Base-by-base conservation (phyloP, 1,140 invertebrate genomes). In the Lepidotrigona ventralis region DNA sequence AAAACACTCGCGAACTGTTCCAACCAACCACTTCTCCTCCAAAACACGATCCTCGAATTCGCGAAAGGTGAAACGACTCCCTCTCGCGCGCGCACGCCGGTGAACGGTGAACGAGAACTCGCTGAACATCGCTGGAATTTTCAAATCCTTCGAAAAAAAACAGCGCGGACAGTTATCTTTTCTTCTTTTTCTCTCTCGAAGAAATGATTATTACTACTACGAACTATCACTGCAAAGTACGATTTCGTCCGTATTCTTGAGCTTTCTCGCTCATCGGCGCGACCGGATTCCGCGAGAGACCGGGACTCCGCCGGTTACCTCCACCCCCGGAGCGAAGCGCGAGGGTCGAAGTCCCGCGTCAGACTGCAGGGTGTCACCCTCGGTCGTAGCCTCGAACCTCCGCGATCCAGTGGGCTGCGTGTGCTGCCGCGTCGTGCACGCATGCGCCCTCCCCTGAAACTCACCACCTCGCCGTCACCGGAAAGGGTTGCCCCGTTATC, bases 331-430 rank as follows among this genome's bases (percentile, higher is more conserved):
- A 64, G 73, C 76, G 79, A 84, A 78, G 69, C 91, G 86, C 89
- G 90, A 86, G 87, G 90, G 86, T 89, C 86, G 85, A 87, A 92
- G 90, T 92, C 92, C 91, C 92, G 92, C 92, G 92, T 90, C 90
- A 90, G 92, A 94, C 93, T 94, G 93, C 93, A 93, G 93, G 93
- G 93, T 94, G 93, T 94, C 93, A 94, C 92, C 93, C 91, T 93
- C 88, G 85, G 86, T 90, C 88, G 88, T 88, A 85, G 64, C 90
- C 88, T 91, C 91, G 89, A 87, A 90, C 88, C 83, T 89, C 87
- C 64, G 70, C 91, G 83, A 90, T 88, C 89, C 82, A 74, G 72
- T 79, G 80, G 71, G 69, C 70, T 80, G 63, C 66, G 68, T 72
- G 68, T 72, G 81, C 19, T 75, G 75, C 53, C 60, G 77, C 80